Evolutionary conservation across 1,140 invertebrate genomes (phyloP), one percentile per base, ranked within the genome.

Genomic region (Paramacrobiotus metropolitanus): DNA sequence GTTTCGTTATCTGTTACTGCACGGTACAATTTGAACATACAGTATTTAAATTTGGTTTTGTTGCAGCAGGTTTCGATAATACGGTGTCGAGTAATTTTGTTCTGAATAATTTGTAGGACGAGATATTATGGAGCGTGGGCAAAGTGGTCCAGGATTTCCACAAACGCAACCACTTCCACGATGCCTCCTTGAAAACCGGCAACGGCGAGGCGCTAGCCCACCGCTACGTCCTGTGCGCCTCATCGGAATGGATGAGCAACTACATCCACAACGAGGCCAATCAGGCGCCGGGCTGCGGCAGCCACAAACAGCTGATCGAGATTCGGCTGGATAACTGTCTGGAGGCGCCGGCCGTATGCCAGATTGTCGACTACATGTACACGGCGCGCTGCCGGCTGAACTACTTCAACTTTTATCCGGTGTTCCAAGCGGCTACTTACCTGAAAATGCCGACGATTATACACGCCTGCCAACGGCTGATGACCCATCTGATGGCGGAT

Each of bases 301-400:
- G 24, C 48, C 28, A 20, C 24, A 15, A 28, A 24, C 48, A 15
- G 24, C 15, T 24, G 15, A 55, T 24, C 4, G 48, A 55, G 48
- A 55, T 55, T 24, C 15, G 48, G 15, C 9, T 55, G 9, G 48
- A 55, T 4, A 55, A 28, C 15, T 9, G 28, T 15, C 24, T 55
- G 48, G 48, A 55, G 4, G 48, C 24, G 48, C 4, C 48, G 48
- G 48, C 48, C 15, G 24, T 55, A 28, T 20, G 15, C 15, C 15
- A 20, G 48, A 15, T 55, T 15, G 48, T 55, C 15, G 24, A 55
- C 48, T 55, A 55, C 48, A 55, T 55, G 48, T 55, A 55, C 24
- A 55, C 48, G 15, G 48, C 48, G 4, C 15, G 48, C 15, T 55
- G 48, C 28, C 48, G 48, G 15, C 48, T 55, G 15, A 55, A 55